These are phyloP conservation scores for Lagodon rhomboides DNA, from an alignment of 2,797 vertebrate species.

Conservation along the genomic window DNA sequence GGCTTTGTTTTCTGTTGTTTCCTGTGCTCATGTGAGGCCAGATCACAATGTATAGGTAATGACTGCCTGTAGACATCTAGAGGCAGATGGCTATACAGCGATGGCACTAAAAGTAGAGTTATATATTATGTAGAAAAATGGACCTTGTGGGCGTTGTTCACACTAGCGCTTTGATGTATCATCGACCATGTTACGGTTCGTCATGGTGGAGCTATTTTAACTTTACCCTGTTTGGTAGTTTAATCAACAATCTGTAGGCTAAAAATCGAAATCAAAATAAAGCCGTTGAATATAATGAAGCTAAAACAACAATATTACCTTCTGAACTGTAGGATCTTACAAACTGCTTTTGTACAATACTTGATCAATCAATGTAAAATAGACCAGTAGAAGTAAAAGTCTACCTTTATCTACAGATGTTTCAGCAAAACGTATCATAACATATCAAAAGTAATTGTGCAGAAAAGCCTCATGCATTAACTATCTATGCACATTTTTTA, in stretches of 20 bases:
- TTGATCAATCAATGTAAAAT: not conserved
- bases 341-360: not conserved
- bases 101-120: not conserved
- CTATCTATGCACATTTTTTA: no score
- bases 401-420: no score
- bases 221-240: not conserved
- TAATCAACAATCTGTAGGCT: not conserved
- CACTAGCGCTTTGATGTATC: not conserved
- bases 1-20: conserved; percentile 1
- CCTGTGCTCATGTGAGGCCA: conserved; percentile 3
- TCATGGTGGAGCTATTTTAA: not conserved
- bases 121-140: not conserved
- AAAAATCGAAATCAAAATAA: not conserved
- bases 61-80: not conserved
- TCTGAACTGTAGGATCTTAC: not conserved
- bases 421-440: no score
- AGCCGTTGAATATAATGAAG: not conserved
- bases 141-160: not conserved
- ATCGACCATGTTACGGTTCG: not conserved
- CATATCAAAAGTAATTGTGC: no score
- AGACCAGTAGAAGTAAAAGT: not conserved
- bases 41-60: not conserved
- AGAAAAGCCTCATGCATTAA: not conserved
- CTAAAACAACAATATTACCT: not conserved
- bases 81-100: not conserved